These are phyloP conservation scores for Loripinus fragilis DNA, from an alignment of 2,888 invertebrate species.

Conservation along the genomic window DNA sequence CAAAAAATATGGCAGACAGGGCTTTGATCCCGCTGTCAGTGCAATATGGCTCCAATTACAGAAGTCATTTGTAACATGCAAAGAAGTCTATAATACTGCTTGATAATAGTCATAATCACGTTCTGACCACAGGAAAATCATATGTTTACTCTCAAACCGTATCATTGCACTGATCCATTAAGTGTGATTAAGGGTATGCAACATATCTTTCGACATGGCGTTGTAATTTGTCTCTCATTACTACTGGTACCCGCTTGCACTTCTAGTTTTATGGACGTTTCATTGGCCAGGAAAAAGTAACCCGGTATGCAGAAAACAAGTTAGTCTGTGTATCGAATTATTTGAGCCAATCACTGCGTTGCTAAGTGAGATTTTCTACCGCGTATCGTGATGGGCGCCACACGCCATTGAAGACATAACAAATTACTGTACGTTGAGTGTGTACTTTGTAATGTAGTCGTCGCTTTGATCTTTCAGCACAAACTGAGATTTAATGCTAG, in stretches of 20 bases:
- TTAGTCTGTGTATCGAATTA: not conserved
- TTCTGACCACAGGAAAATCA: conserved; percentile 58
- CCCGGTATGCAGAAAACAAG: not conserved
- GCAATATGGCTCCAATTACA: conserved; percentile 9
- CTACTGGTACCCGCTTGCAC: not conserved
- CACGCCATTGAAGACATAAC: conserved; percentile 49
- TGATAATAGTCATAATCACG: conserved; percentile 47
- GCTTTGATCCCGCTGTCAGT: not conserved
- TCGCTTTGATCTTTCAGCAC: conserved; percentile 53
- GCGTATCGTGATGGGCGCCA: conserved; percentile 57
- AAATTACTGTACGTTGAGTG: conserved; percentile 53
- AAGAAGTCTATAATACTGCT: conserved; percentile 43
- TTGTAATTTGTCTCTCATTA: not conserved
- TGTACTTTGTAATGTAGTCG: conserved; percentile 58
- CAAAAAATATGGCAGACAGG: too few species aligned
- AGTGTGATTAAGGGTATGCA: conserved; percentile 9
- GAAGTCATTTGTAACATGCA: conserved; percentile 38
- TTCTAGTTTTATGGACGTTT: not conserved
- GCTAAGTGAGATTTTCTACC: conserved; percentile 46
- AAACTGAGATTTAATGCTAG: conserved; percentile 55
- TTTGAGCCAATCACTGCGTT: conserved; percentile 54
- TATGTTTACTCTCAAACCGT: conserved; percentile 49
- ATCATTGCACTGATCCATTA: not conserved
- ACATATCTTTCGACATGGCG: conserved; percentile 12
- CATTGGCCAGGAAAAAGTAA: not conserved